Percentiles rank a stretch among this genome's conserved stretches.
phyloP scores from a whole-genome alignment of 1,140 invertebrate species.

The Euglossa dilemma region DNA sequence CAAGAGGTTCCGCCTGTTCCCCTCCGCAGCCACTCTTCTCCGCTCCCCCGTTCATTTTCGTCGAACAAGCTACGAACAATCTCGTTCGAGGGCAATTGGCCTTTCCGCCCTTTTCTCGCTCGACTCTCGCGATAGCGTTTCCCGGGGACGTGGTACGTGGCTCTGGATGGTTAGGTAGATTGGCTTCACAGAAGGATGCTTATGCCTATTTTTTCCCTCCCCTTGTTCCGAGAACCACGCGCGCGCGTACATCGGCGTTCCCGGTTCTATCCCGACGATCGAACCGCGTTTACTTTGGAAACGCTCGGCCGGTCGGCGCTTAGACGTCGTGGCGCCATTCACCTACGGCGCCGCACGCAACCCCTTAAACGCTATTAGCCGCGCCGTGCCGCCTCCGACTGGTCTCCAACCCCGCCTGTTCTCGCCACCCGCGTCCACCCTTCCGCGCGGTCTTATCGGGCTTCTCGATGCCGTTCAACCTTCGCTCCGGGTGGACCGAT shows the following conservation, averaged over 20 bases:
- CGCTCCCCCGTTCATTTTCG: constrained; percentile 34
- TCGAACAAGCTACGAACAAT: constrained; percentile 42
- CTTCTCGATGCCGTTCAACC: constrained; percentile 43
- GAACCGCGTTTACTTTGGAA: constrained; percentile 48
- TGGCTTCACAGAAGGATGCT: constrained; percentile 18
- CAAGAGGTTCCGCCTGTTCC: constrained; percentile 11
- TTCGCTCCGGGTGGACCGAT: constrained; percentile 30
- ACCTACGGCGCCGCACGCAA: constrained; percentile 75
- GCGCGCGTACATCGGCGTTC: too few species aligned
- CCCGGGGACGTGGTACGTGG: not conserved
- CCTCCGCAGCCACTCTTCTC: not conserved
- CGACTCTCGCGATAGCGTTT: constrained; percentile 27
- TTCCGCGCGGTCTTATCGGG: constrained; percentile 31
- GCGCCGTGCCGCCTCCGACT: constrained; percentile 22
- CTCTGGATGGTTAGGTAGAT: constrained; percentile 33
- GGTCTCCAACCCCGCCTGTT: not conserved
- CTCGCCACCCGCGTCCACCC: constrained; percentile 11
- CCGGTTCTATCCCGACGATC: not conserved
- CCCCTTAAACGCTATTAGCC: constrained; percentile 65
- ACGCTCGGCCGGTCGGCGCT: constrained; percentile 55
- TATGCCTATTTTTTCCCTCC: not conserved
- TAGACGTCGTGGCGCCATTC: constrained; percentile 72
- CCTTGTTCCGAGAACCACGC: not conserved
- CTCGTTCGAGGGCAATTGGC: constrained; percentile 45
- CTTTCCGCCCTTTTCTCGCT: constrained; percentile 28